Conservation (phyloP, 2,113 vertebrate genomes). For the Eupsittula cactorum region DNA sequence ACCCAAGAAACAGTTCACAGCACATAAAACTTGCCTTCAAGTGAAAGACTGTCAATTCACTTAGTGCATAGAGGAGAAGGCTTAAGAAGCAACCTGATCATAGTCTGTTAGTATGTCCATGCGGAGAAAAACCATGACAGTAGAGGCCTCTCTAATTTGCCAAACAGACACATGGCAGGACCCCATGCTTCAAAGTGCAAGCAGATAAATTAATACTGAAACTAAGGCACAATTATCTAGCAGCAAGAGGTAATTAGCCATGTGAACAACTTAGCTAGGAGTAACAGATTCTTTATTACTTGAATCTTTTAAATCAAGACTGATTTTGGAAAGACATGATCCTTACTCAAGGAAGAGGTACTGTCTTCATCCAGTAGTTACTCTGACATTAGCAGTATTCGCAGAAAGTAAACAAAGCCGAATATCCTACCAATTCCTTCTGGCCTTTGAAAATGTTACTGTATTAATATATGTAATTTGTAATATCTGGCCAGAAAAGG, state of each 20-base stretch:
- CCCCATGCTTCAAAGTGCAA: background rate
- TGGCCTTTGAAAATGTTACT: background rate
- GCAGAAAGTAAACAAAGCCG: background rate
- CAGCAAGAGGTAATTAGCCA: background rate
- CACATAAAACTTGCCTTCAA: background rate
- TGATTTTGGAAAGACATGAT: background rate
- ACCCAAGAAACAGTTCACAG: background rate
- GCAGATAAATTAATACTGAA: slow-evolving; percentile 2
- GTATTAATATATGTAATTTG: background rate
- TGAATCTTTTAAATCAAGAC: background rate
- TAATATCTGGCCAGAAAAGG: background rate
- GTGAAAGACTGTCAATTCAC: background rate
- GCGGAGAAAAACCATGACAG: background rate
- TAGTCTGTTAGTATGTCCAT: background rate
- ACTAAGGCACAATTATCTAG: background rate
- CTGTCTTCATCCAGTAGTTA: background rate
- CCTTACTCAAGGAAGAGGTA: background rate
- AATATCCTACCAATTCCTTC: background rate
- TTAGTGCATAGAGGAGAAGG: background rate
- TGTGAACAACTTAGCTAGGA: background rate
- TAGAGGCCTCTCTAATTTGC: background rate
- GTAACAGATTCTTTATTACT: background rate
- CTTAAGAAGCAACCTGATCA: background rate
- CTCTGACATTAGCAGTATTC: background rate
- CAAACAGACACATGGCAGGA: background rate